Evolutionary conservation across 1,140 invertebrate genomes (phyloP), one percentile per base, ranked within the genome.

Genomic region (Globodera ellingtonae): DNA sequence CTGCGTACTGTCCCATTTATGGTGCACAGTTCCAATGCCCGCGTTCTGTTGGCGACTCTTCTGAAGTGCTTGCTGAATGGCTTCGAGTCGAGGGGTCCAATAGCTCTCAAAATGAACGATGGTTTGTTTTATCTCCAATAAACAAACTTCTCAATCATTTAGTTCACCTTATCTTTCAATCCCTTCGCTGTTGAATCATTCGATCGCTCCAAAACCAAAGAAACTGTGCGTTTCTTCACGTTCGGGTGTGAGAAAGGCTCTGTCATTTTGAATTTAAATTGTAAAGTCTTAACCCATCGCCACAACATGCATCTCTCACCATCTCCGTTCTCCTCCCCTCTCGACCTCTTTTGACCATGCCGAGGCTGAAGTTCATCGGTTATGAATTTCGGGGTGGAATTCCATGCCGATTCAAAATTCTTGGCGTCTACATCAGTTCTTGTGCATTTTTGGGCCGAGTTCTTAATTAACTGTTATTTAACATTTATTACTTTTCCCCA

Each of bases 41-140:
- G 13, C 67, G n/a, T 24, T 70, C n/a, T 70, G 67, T 6, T 70
- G 67, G 4, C 46, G 67, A 47, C 67, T 70, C 35, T 70, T 70
- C 9, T 24, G 35, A 35, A 70, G 24, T 6, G 67, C 67, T 47
- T 70, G 67, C 2, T 70, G 67, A 70, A 70, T 70, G 67, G 67
- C 67, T 15, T 70, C 46, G 10, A 70, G 67, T 10, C 67, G 67
- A 47, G 67, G 67, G n/a, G 67, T 44, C 35, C 10, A 70, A 47
- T 70, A 70, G 4, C 46, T 18, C 67, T 70, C 35, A 6, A 62
- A 62, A 62, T 62, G 13, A 13, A 62, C 1, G 35, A 35, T 35
- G 0, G 35, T 35, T 2, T 35, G 35, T 35, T 2, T 35, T 35
- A 35, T 35, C 35, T 35, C 35, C 35, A 35, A 35, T 2, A 35